Conservation (phyloP, 37 sponge, comb jelly and placozoan genomes). For the Cladorhizidae sp. region DNA sequence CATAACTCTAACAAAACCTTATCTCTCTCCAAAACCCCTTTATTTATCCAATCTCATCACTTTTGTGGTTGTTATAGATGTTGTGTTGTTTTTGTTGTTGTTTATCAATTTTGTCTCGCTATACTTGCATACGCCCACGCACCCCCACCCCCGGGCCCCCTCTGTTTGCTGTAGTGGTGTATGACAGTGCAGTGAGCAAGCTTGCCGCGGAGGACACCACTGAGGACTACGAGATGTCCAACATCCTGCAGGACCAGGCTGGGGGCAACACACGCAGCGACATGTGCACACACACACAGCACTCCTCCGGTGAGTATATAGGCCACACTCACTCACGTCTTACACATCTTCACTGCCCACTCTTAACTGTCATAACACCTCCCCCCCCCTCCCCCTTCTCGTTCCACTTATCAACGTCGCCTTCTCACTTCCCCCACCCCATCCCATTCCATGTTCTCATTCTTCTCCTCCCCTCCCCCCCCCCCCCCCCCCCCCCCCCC, state of each 20-base stretch:
- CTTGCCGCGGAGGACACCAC: background rate
- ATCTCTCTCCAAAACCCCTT: no score
- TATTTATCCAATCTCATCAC: no score
- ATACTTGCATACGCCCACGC: no score
- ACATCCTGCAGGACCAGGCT: background rate
- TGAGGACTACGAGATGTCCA: slow-evolving; percentile 2
- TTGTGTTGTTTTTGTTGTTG: no score
- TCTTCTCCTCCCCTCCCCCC: background rate
- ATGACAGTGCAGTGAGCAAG: slow-evolving; percentile 24
- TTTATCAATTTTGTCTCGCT: no score
- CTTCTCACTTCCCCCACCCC: background rate
- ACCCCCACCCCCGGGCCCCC: background rate
- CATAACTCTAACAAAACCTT: no score
- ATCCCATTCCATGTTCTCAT: background rate
- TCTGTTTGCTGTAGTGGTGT: slow-evolving; percentile 10
- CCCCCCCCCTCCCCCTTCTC: slow-evolving; percentile 7
- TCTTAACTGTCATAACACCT: background rate
- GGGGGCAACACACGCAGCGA: background rate
- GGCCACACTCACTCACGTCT: background rate
- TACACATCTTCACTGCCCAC: background rate
- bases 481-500: background rate
- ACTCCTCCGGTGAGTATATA: background rate
- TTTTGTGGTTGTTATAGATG: no score
- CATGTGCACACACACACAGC: background rate
- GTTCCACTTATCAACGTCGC: no score